Evolutionary conservation across 1,140 invertebrate species (phyloP).

Genomic region (Zophobas morio): DNA sequence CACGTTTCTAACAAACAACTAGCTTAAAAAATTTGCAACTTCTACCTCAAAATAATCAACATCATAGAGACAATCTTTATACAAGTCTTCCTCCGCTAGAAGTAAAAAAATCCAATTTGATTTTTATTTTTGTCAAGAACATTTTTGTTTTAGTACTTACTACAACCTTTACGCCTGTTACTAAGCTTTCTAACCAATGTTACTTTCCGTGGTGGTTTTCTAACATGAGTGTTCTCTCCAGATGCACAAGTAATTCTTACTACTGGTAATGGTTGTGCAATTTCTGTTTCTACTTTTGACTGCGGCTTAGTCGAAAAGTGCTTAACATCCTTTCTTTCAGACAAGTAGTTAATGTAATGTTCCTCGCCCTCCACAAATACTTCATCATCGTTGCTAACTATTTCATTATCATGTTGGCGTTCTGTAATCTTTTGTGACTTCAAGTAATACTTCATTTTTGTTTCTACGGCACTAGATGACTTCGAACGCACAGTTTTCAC

Average conservation of each 20-base stretch:
- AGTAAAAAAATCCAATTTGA: not conserved
- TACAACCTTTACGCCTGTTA: not conserved
- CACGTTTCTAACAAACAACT: not conserved
- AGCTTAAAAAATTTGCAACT: not conserved
- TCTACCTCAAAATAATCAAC: constrained; percentile 12
- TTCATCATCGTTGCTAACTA: not conserved
- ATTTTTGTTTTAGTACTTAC: constrained; percentile 3
- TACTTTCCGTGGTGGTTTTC: not conserved
- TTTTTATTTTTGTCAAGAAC: not conserved
- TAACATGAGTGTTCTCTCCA: not conserved
- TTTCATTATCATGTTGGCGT: not conserved
- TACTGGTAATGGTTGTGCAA: not conserved
- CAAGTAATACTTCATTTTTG: not conserved
- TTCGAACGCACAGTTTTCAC: not conserved
- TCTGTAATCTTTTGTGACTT: constrained; percentile 3
- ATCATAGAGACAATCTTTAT: constrained; percentile 6
- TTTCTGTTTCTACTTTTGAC: not conserved
- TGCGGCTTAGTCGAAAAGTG: not conserved
- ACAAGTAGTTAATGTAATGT: constrained; percentile 4
- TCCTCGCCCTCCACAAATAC: constrained; percentile 9
- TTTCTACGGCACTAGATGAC: not conserved
- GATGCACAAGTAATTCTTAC: not conserved
- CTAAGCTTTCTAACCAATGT: not conserved
- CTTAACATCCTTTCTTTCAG: not conserved
- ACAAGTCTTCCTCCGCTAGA: constrained; percentile 4